Evolutionary conservation across 2,888 invertebrate genomes (phyloP).

Genomic region (Polylopha cassiicola): DNA sequence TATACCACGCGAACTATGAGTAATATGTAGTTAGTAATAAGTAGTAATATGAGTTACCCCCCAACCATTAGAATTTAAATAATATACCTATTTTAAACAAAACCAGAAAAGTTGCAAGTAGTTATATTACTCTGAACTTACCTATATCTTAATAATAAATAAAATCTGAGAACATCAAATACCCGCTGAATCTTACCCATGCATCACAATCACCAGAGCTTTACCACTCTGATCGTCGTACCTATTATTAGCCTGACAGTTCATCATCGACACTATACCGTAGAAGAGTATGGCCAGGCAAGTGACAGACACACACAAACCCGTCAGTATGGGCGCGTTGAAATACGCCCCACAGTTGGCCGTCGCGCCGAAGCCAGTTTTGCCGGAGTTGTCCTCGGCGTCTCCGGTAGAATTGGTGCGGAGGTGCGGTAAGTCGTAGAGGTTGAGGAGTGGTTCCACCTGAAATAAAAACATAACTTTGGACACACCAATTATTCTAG

Average conservation of each 20-base stretch:
- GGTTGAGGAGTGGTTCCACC: neutral
- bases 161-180: no score
- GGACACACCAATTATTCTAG: neutral
- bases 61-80: no score
- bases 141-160: no score
- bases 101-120: no score
- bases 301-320: slow-evolving; percentile 33
- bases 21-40: no score
- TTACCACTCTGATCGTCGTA: slow-evolving; percentile 48
- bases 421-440: neutral
- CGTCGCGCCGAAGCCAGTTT: slow-evolving; percentile 31
- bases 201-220: slow-evolving; percentile 23
- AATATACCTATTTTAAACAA: no score
- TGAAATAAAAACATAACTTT: neutral
- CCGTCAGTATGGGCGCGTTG: slow-evolving; percentile 35
- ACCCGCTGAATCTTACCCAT: no score
- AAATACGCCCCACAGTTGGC: slow-evolving; percentile 50
- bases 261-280: slow-evolving; percentile 34
- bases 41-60: no score
- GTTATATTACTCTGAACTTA: no score
- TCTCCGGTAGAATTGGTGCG: neutral
- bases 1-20: no score
- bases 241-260: slow-evolving; percentile 35
- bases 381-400: neutral
- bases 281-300: slow-evolving; percentile 32